phyloP scores from a whole-genome alignment of 2,113 vertebrate species.

The Myanophis thanlyinensis region DNA sequence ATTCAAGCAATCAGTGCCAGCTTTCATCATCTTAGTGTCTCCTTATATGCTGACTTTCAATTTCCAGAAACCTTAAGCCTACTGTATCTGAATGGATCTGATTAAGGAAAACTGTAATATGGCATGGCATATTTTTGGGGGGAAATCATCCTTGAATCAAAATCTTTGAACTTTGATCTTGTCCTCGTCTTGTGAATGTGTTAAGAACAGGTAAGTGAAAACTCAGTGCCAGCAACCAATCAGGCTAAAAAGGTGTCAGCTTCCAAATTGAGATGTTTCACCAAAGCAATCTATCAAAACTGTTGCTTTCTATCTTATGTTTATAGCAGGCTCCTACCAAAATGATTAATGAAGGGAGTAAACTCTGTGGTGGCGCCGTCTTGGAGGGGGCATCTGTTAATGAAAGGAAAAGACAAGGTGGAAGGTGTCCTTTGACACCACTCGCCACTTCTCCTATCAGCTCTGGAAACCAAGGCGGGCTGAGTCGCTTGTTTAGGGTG shows the following conservation, averaged over 20 bases:
- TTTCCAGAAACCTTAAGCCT: background rate
- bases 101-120: background rate
- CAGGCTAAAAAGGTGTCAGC: constrained; percentile 1
- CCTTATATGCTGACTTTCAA: background rate
- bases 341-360: constrained; percentile 62
- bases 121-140: too few species aligned
- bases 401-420: constrained; percentile 40
- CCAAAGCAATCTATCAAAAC: constrained; percentile 43
- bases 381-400: constrained; percentile 42
- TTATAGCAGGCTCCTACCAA: background rate
- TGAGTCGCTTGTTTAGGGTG: constrained; percentile 56
- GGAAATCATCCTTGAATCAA: background rate
- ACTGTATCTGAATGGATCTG: background rate
- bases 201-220: background rate
- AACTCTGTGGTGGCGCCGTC: constrained; percentile 59
- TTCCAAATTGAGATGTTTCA: constrained; percentile 26
- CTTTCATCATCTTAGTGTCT: background rate
- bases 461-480: constrained; percentile 37
- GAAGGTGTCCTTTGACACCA: constrained; percentile 48
- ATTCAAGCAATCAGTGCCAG: background rate
- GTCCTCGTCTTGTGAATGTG: background rate
- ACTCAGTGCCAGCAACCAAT: background rate
- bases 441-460: constrained; percentile 49
- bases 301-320: constrained; percentile 40
- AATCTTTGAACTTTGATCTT: too few species aligned